Base-by-base conservation (phyloP, 1,140 invertebrate genomes). In the Halesus radiatus region DNA sequence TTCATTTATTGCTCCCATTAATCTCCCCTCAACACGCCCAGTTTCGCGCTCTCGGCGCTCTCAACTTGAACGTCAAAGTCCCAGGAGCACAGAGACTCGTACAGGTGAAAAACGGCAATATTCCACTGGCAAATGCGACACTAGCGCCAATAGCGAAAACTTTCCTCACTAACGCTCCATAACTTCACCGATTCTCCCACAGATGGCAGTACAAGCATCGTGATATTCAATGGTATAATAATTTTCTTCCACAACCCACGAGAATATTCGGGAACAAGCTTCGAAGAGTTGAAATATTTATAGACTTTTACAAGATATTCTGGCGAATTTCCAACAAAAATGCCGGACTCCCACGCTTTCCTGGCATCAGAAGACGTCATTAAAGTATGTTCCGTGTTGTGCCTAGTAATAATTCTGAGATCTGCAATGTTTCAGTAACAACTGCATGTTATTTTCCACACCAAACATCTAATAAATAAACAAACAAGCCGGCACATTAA, bases 11-110 rank as follows among this genome's bases (percentile, higher is more conserved):
- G 37, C 37, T 45, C 62, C 18, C 64, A 68, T 68, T 68, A 68
- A 68, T 68, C 64, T 68, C 64, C 64, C 32, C 26, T 50, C 64
- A 32, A 32, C 23, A 68, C 45, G 68, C 20, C 50, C 50, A 72
- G n/a, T 75, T 60, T 75, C 72, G 72, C 72, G 72, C 72, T 75
- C 72, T 75, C 53, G 26, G 72, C 72, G 72, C 72, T 75, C 72
- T 75, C 72, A 75, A 82, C 88, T 89, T 85, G 85, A 86, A 87
- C 86, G 87, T 84, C 80, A 84, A 85, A 83, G 56, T 87, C 89
- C 86, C 70, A 89, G 87, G 88, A 80, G 45, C 74, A 1, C 84
- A 89, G 86, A 82, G 18, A 72, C n/a, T 37, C 53, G 7, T 58
- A 20, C 8, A 60, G 77, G 58, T 77, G 29, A 6, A 50, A n/a